A percentile compares a stretch with the other conserved stretches of the same genome.
These are phyloP conservation scores for Tetragnatha montana DNA, from an alignment of 2,888 invertebrate species.

Conservation along the genomic window DNA sequence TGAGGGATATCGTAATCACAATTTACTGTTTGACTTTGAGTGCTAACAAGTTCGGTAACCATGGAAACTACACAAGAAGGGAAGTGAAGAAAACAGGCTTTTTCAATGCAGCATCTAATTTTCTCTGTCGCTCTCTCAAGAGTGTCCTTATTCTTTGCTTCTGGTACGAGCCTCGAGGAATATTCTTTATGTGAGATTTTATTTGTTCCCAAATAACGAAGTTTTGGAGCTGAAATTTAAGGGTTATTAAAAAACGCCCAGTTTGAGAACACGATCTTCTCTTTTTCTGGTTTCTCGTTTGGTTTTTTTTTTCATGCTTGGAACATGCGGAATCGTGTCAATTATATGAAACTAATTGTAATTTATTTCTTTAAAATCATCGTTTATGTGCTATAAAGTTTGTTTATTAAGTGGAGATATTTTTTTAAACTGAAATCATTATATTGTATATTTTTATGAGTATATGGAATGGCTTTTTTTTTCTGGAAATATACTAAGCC, in stretches of 20 bases:
- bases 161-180: neutral
- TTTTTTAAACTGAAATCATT: no score
- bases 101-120: slow-evolving; percentile 49
- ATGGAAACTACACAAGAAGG: slow-evolving; percentile 31
- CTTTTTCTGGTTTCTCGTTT: neutral
- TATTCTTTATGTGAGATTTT: slow-evolving; percentile 18
- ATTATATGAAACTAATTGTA: neutral
- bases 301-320: neutral
- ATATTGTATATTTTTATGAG: no score
- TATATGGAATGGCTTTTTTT: no score
- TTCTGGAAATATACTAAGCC: no score
- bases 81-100: slow-evolving; percentile 2
- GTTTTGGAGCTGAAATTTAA: neutral
- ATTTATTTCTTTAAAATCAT: neutral
- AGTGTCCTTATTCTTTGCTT: neutral
- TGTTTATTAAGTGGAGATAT: no score
- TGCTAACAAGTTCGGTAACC: slow-evolving; percentile 54
- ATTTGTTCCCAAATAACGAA: slow-evolving; percentile 32
- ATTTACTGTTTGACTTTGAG: slow-evolving; percentile 62
- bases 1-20: slow-evolving; percentile 55
- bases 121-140: slow-evolving; percentile 8
- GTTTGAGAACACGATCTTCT: slow-evolving; percentile 11
- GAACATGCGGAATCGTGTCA: neutral
- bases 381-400: no score
- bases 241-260: slow-evolving; percentile 14